A percentile compares a stretch with the other conserved stretches of the same genome.
phyloP scores from a whole-genome alignment of 2,113 vertebrate species.

The Willisornis vidua region DNA sequence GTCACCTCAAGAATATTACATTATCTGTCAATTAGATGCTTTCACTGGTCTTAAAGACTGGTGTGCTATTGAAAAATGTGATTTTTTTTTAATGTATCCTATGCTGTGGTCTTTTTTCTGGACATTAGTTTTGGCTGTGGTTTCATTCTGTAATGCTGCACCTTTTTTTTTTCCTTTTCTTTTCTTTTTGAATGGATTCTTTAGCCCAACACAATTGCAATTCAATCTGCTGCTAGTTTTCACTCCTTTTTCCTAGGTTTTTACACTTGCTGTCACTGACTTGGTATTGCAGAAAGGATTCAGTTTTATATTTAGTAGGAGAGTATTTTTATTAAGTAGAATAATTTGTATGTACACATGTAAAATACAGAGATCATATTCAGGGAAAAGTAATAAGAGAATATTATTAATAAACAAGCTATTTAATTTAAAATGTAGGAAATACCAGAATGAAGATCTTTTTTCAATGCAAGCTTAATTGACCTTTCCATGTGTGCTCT shows the following conservation, averaged over 20 bases:
- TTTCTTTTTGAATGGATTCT: background rate
- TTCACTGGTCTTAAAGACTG: background rate
- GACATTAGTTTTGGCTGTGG: background rate
- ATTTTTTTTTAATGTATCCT: background rate
- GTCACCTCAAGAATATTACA: background rate
- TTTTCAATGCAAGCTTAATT: background rate
- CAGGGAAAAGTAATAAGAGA: background rate
- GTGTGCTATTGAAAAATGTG: background rate
- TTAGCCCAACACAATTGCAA: background rate
- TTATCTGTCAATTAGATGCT: background rate
- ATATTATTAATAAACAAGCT: background rate
- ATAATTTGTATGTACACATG: background rate
- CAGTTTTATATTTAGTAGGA: background rate
- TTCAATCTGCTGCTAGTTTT: background rate
- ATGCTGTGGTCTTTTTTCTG: background rate
- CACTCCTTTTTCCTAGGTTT: background rate
- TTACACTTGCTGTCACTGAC: background rate
- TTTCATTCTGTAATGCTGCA: background rate
- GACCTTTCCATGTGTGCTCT: background rate
- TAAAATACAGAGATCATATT: background rate
- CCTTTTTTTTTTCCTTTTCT: background rate
- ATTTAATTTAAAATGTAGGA: background rate
- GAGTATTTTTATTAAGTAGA: background rate
- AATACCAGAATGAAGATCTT: background rate
- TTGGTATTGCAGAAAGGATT: background rate